Conservation (phyloP, 2,888 invertebrate genomes). For the Panopea generosa region DNA sequence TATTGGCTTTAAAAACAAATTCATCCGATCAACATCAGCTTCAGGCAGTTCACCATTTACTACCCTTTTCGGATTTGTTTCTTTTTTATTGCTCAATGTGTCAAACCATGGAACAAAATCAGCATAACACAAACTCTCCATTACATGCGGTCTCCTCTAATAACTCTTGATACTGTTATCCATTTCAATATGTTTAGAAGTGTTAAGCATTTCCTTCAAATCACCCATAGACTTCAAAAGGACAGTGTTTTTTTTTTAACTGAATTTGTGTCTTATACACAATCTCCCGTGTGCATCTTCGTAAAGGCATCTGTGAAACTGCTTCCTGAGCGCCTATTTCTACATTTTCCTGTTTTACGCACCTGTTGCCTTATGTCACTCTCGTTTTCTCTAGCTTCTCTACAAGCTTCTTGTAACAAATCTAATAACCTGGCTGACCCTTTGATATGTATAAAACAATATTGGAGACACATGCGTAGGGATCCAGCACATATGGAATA, state of each 20-base stretch:
- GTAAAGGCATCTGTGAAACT: constrained; percentile 54
- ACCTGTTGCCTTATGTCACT: constrained; percentile 53
- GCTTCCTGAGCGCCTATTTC: constrained; percentile 60
- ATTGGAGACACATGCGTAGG: constrained; percentile 59
- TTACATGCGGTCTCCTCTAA: constrained; percentile 35
- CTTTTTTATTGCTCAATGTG: constrained; percentile 2
- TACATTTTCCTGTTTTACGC: constrained; percentile 49
- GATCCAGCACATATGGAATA: constrained; percentile 56
- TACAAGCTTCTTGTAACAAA: constrained; percentile 23
- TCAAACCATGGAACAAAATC: constrained; percentile 50
- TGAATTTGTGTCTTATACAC: too few relatives aligned
- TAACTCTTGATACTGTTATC: constrained; percentile 54
- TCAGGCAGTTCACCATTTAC: constrained; percentile 24
- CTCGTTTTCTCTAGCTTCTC: constrained; percentile 31
- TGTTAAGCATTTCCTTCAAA: constrained; percentile 43
- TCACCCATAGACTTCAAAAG: constrained; percentile 35
- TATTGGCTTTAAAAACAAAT: constrained; percentile 10
- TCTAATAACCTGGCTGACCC: constrained; percentile 37
- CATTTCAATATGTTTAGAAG: constrained; percentile 42
- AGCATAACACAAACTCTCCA: constrained; percentile 44
- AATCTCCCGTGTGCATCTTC: constrained; percentile 39
- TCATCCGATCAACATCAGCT: constrained; percentile 15
- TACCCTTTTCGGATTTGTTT: not conserved
- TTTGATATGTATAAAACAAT: constrained; percentile 61
- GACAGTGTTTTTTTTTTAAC: too few relatives aligned